phyloP scores from a whole-genome alignment of 1,140 invertebrate species.

The Cyclina sinensis region DNA sequence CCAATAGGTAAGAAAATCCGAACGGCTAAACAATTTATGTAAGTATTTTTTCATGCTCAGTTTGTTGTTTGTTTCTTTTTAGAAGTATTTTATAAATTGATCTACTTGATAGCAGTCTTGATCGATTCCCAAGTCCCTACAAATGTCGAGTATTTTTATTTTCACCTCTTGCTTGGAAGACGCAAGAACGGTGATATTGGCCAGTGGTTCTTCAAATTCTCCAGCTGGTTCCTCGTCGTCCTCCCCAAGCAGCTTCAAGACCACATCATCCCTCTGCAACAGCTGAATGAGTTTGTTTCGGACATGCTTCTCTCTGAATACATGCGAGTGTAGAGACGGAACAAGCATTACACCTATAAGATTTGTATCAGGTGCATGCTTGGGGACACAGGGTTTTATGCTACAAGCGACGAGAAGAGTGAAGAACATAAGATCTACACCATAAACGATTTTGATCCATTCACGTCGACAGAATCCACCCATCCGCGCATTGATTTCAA shows the following conservation, averaged over 20 bases:
- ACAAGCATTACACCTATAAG: slow-evolving; percentile 75
- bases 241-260: slow-evolving; percentile 68
- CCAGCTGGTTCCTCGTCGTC: neutral
- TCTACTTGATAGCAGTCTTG: no score
- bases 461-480: slow-evolving; percentile 76
- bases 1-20: no score
- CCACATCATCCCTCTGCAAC: slow-evolving; percentile 25
- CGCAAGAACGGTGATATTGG: slow-evolving; percentile 71
- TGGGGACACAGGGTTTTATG: slow-evolving; percentile 65
- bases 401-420: slow-evolving; percentile 69
- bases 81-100: no score
- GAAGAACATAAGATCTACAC: slow-evolving; percentile 69
- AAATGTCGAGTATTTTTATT: slow-evolving; percentile 62
- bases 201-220: slow-evolving; percentile 65
- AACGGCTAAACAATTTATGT: no score
- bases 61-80: no score
- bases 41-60: no score
- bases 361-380: neutral
- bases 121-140: slow-evolving; percentile 61
- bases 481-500: no score
- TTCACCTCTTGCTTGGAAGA: slow-evolving; percentile 10
- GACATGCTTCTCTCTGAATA: slow-evolving; percentile 24
- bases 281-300: slow-evolving; percentile 14
- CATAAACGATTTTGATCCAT: slow-evolving; percentile 72
- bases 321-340: slow-evolving; percentile 65